Percentiles rank a stretch among this genome's conserved stretches.
phyloP scores from a whole-genome alignment of 2,113 vertebrate genomes.

The Leptosomus discolor region DNA sequence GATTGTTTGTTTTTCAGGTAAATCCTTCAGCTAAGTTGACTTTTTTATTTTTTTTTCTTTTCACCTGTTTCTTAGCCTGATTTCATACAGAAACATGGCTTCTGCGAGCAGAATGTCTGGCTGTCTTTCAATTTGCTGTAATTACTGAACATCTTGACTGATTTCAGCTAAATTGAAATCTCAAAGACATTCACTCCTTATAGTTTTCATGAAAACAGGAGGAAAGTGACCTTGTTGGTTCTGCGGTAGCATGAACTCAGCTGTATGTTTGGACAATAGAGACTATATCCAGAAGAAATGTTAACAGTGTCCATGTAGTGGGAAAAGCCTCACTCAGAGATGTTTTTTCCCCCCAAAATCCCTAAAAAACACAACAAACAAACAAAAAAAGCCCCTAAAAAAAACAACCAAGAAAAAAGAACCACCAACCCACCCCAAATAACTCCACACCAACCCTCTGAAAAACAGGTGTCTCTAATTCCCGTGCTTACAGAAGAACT shows the following conservation, averaged over 20 bases:
- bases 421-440: not conserved
- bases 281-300: not conserved
- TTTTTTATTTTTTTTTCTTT: not conserved
- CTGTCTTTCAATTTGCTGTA: not conserved
- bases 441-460: not conserved
- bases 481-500: not conserved
- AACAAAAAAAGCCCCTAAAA: not conserved
- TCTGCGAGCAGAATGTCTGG: not conserved
- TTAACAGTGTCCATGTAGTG: not conserved
- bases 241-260: not conserved
- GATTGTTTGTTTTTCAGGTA: not conserved
- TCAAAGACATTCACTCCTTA: not conserved
- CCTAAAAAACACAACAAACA: not conserved
- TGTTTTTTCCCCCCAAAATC: accelerated
- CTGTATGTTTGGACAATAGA: not conserved
- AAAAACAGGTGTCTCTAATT: not conserved
- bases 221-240: not conserved
- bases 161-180: not conserved
- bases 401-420: not conserved
- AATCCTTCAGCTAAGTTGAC: not conserved
- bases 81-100: not conserved
- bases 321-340: not conserved
- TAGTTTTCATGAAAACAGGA: not conserved
- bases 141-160: not conserved
- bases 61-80: not conserved